A percentile compares a stretch with the other conserved stretches of the same genome.
These are phyloP conservation scores for Microcebus tavaratra DNA, from an alignment of 2,113 vertebrate species.

Conservation along the genomic window DNA sequence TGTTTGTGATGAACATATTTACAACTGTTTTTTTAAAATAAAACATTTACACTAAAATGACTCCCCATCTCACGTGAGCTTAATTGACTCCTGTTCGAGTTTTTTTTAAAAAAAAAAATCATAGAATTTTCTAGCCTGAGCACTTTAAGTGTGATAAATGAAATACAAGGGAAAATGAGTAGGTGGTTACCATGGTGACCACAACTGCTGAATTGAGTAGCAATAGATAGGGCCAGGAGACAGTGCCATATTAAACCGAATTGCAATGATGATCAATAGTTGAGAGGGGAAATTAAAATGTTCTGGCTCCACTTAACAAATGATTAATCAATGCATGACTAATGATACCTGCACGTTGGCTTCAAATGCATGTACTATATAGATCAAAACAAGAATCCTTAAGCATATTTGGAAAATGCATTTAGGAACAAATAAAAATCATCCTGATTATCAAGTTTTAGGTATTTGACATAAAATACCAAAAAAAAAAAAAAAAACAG, in stretches of 20 bases:
- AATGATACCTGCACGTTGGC: neutral
- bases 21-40: neutral
- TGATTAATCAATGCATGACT: neutral
- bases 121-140: conserved; percentile 36
- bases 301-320: conserved; percentile 40
- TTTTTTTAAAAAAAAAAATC: neutral
- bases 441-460: neutral
- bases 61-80: neutral
- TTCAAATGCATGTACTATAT: neutral
- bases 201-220: conserved; percentile 71
- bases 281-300: conserved; percentile 48
- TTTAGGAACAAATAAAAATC: neutral
- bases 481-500: conserved; percentile 1
- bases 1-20: conserved; percentile 13
- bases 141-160: conserved; percentile 75
- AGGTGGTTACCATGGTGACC: conserved; percentile 83
- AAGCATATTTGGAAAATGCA: neutral
- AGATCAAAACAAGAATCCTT: conserved; percentile 19
- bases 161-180: conserved; percentile 77
- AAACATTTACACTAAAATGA: conserved; percentile 52
- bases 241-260: conserved; percentile 54
- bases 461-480: neutral
- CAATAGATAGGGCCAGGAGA: conserved; percentile 57
- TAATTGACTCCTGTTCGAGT: conserved; percentile 26
- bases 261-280: conserved; percentile 39